Percentiles rank a stretch among this genome's conserved stretches.
phyloP scores from a whole-genome alignment of 1,140 invertebrate species.

The Bemisia tabaci region DNA sequence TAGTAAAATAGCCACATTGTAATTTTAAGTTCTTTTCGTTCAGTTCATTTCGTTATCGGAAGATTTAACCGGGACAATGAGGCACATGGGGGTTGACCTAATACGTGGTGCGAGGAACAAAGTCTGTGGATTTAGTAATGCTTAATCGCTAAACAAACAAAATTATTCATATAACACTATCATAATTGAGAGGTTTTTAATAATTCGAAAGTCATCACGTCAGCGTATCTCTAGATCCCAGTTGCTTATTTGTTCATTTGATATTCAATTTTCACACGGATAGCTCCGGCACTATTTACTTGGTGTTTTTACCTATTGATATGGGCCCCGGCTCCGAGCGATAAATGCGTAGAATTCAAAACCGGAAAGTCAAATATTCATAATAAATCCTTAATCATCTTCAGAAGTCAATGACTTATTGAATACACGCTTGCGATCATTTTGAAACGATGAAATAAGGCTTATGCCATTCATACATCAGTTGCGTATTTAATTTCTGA shows the following conservation, averaged over 20 bases:
- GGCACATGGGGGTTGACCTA: no score
- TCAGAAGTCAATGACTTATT: background rate
- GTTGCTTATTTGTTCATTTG: background rate
- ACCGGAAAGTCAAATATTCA: background rate
- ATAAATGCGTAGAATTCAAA: background rate
- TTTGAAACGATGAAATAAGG: background rate
- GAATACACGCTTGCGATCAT: background rate
- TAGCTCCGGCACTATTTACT: background rate
- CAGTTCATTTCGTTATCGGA: no score
- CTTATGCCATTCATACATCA: no score
- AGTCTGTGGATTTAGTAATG: background rate
- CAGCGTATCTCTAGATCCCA: background rate
- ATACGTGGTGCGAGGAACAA: no score
- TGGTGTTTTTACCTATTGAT: background rate
- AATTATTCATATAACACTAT: background rate
- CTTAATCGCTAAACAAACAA: background rate
- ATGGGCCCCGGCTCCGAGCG: background rate
- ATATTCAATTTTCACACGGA: background rate
- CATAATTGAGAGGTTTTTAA: background rate
- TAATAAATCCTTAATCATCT: background rate
- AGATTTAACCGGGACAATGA: no score
- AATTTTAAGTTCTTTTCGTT: no score
- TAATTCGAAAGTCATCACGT: background rate
- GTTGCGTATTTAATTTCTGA: no score
- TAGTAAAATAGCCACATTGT: no score